These are phyloP conservation scores for Adrianichthys oophorus DNA, from an alignment of 2,797 vertebrate genomes.

Conservation along the genomic window DNA sequence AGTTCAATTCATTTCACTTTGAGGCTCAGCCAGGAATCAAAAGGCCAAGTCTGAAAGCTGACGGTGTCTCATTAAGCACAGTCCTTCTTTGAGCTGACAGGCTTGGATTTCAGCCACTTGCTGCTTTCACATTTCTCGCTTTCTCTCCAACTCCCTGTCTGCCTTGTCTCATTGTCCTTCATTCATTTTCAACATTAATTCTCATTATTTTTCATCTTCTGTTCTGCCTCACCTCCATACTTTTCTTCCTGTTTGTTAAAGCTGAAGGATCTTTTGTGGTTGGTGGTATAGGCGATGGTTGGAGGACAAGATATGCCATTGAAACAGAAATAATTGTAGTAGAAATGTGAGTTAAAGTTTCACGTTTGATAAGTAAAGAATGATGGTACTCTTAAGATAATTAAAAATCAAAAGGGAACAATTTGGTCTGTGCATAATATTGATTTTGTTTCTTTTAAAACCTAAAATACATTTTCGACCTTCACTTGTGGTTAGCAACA, in stretches of 20 bases:
- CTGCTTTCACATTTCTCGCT: conserved; percentile 14
- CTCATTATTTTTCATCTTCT: conserved; percentile 59
- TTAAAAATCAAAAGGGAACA: conserved; percentile 66
- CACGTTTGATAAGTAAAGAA: conserved; percentile 33
- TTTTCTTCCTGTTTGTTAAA: conserved; percentile 15
- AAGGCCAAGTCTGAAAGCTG: conserved; percentile 46
- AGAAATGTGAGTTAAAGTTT: conserved; percentile 43
- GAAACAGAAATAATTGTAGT: conserved; percentile 18
- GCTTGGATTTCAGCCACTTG: conserved; percentile 4
- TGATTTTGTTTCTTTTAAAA: conserved; percentile 52
- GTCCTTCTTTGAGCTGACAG: conserved; percentile 15
- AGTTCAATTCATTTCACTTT: conserved; percentile 14
- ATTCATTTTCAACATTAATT: conserved; percentile 46
- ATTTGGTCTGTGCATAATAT: conserved; percentile 61
- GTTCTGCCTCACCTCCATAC: conserved; percentile 34
- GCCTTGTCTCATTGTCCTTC: conserved; percentile 34
- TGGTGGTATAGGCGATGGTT: conserved; percentile 29
- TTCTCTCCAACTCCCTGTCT: conserved; percentile 4
- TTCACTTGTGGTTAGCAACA: conserved; percentile 44
- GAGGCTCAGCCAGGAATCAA: conserved; percentile 22
- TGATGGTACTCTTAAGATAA: conserved; percentile 60
- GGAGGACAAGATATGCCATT: conserved; percentile 14
- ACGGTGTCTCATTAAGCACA: conserved; percentile 40
- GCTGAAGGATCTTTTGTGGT: conserved; percentile 34
- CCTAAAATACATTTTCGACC: conserved; percentile 48